Base-by-base conservation (phyloP, 1,140 invertebrate species). In the Drosophila funebris region DNA sequence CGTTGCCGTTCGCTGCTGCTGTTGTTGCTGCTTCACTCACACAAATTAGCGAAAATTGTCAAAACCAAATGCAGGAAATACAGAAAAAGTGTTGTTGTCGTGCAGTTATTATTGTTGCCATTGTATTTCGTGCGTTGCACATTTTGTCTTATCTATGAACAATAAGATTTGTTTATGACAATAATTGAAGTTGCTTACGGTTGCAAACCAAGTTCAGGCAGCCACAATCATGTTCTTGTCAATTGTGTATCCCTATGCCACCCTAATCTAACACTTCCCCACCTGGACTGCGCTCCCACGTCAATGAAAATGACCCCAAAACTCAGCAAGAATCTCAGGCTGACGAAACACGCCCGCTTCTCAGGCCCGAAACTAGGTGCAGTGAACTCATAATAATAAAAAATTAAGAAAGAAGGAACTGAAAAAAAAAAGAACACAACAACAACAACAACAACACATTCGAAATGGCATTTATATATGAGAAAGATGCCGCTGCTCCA, bases 401-500 rank as follows among this genome's bases (percentile, higher is more conserved):
- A 27, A 43, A 29, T 56, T 7, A 41, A 14, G 14, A 41, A 41
- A 1, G 1, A 54, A 7, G 1, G 8, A 37, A 53, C 24, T 14
- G 29, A 20, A 27, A 13, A 16, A 52, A 41, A 33, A 46, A 11
- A 61, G 7, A 43, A 16, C 14, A 56, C 36, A 46, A 39, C n/a
- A 57, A 60, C 14, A 14, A 22, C 41, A 60, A 16, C 18, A 54
- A 48, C 39, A 37, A 71, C 56, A 76, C 67, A 79, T 64, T 68
- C 37, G 43, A 64, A 84, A 84, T 84, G 64, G 44, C 54, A 80
- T 80, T 80, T 72, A 80, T 71, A 31, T 8, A 81, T 84, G 80
- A 58, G 61, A 62, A 76, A 46, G 72, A 84, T 69, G 80, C 79
- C 71, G 52, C 36, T 57, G 82, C 78, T 88, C 83, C 73, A 82